These are phyloP conservation scores for Palloptera scutellata DNA, from an alignment of 2,888 invertebrate genomes.

Conservation along the genomic window DNA sequence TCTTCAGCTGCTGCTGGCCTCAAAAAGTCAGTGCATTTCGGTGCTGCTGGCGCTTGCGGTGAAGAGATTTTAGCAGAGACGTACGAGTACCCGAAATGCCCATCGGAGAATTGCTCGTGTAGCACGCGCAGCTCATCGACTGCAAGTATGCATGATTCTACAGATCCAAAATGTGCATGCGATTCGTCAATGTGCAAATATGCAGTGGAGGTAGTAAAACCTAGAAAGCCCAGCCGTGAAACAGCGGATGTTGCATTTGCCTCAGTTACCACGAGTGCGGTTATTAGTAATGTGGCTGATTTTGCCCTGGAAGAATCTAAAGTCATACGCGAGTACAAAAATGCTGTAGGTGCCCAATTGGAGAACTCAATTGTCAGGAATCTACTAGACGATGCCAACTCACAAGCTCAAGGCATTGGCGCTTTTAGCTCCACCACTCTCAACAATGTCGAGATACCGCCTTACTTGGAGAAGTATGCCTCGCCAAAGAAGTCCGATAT, in stretches of 20 bases:
- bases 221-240: constrained; percentile 17
- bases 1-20: constrained; percentile 37
- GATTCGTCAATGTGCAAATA: constrained; percentile 50
- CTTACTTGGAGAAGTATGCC: constrained; percentile 52
- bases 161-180: constrained; percentile 52
- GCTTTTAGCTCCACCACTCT: constrained; percentile 27
- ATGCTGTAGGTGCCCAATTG: constrained; percentile 49
- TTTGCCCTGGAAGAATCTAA: constrained; percentile 6
- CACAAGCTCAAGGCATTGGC: constrained; percentile 7
- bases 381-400: constrained; percentile 43
- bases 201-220: constrained; percentile 7
- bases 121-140: constrained; percentile 61
- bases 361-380: constrained; percentile 50
- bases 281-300: constrained; percentile 19
- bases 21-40: constrained; percentile 62
- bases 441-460: constrained; percentile 54
- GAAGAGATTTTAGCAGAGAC: constrained; percentile 55
- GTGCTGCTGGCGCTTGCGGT: constrained; percentile 47
- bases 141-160: constrained; percentile 50
- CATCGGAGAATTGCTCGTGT: constrained; percentile 62
- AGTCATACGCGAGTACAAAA: constrained; percentile 61
- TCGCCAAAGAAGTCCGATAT: constrained; percentile 30
- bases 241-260: constrained; percentile 12
- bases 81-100: constrained; percentile 61
- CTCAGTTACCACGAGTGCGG: not conserved